phyloP scores from a whole-genome alignment of 2,797 vertebrate species.

The Smutsia gigantea region DNA sequence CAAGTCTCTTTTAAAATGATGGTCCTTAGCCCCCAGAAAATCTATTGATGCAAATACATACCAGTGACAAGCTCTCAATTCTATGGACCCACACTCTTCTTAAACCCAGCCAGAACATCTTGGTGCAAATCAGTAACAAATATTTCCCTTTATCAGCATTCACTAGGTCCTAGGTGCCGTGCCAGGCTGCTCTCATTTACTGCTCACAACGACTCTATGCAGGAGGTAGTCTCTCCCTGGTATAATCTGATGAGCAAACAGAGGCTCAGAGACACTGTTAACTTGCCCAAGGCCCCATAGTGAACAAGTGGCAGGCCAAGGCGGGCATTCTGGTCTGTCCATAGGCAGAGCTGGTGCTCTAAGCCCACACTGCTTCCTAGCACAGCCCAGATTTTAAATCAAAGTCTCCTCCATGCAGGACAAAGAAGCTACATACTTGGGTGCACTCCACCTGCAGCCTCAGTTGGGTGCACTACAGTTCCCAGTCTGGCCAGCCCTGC shows the following conservation, averaged over 20 bases:
- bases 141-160: not conserved
- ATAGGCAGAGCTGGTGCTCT: not conserved
- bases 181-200: not conserved
- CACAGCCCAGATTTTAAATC: not conserved
- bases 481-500: not conserved
- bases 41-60: not conserved
- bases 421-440: rapidly evolving
- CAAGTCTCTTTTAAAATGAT: not conserved
- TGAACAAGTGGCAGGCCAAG: not conserved
- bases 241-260: not conserved
- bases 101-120: not conserved
- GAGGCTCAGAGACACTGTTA: not conserved
- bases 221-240: not conserved
- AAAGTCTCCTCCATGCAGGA: not conserved
- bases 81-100: not conserved
- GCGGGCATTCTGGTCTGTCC: not conserved
- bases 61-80: not conserved
- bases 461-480: not conserved
- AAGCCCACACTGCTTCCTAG: not conserved
- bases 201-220: not conserved
- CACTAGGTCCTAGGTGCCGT: not conserved
- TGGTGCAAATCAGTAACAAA: not conserved
- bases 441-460: not conserved
- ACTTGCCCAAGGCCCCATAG: not conserved
- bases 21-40: not conserved